Evolutionary conservation across 2,113 vertebrate species (phyloP).

Genomic region (Isurus oxyrinchus): DNA sequence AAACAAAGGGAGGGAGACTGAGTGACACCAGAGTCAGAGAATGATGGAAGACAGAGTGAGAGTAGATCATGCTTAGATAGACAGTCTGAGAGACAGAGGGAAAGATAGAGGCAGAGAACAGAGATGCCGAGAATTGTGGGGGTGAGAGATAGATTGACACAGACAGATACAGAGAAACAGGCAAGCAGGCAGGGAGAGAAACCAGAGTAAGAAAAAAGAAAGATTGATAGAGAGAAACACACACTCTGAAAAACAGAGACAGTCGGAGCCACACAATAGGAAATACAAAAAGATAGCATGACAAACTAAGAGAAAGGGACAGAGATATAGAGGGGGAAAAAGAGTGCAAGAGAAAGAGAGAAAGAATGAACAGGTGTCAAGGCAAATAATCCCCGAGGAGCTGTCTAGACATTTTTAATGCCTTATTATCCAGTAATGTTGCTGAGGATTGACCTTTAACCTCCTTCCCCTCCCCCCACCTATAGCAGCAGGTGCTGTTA

Average conservation of each 20-base stretch:
- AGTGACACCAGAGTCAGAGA: background rate
- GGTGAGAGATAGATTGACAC: background rate
- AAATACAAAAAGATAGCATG: background rate
- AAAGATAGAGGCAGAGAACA: background rate
- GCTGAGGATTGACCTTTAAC: conserved; percentile 20
- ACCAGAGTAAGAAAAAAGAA: too few species aligned
- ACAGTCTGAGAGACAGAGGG: background rate
- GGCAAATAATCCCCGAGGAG: conserved; percentile 29
- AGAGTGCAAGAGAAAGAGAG: background rate
- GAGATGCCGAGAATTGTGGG: background rate
- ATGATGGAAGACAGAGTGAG: background rate
- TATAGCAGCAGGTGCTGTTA: conserved; percentile 6
- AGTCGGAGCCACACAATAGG: too few species aligned
- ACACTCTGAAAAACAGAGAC: background rate
- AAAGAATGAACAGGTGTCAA: conserved; percentile 32
- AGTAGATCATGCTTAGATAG: background rate
- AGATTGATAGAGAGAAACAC: background rate
- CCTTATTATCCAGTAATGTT: conserved; percentile 32
- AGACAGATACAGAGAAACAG: background rate
- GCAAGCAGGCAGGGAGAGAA: background rate
- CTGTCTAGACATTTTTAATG: conserved; percentile 36
- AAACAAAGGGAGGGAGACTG: background rate
- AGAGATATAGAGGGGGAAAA: background rate
- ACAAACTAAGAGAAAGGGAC: too few species aligned
- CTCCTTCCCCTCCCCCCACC: background rate